These are phyloP conservation scores for Sycophaga agraensis DNA, from an alignment of 1,140 invertebrate genomes.

Conservation along the genomic window DNA sequence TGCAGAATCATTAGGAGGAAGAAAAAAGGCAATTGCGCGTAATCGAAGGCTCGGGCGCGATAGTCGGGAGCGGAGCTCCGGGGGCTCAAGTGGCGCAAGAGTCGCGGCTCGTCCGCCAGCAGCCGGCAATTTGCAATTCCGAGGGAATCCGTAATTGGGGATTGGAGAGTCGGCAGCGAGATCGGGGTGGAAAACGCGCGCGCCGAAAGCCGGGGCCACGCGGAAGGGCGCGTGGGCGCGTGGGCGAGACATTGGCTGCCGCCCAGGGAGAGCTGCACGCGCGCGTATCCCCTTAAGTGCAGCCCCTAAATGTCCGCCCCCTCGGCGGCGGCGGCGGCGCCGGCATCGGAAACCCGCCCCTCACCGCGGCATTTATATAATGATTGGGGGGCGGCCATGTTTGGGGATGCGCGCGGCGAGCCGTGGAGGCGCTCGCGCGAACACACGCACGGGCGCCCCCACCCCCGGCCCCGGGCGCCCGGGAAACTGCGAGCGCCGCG, in stretches of 20 bases:
- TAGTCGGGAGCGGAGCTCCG: too few species aligned
- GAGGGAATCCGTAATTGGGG: too few species aligned
- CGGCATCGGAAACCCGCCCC: too few species aligned
- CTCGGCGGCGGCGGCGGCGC: neutral
- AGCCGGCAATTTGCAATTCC: too few species aligned
- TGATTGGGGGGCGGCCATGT: slow-evolving; percentile 49
- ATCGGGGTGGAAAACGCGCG: too few species aligned
- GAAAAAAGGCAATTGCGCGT: too few species aligned
- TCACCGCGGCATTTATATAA: slow-evolving; percentile 10
- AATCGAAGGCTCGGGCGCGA: too few species aligned
- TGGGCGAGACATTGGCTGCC: neutral
- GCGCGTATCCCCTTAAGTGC: slow-evolving; percentile 7
- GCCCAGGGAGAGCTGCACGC: neutral
- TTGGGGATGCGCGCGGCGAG: slow-evolving; percentile 44
- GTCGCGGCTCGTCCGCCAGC: too few species aligned
- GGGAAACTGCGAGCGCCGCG: slow-evolving; percentile 39
- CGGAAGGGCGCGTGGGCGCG: neutral
- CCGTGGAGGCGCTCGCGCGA: slow-evolving; percentile 39
- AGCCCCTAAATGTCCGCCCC: slow-evolving; percentile 20
- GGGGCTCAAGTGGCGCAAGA: too few species aligned
- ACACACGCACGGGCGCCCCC: neutral
- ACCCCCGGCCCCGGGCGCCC: slow-evolving; percentile 44
- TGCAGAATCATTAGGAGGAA: too few species aligned
- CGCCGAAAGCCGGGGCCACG: neutral
- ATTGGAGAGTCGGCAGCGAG: too few species aligned